phyloP scores from a whole-genome alignment of 2,888 invertebrate species.

The Melanostoma mellinum region DNA sequence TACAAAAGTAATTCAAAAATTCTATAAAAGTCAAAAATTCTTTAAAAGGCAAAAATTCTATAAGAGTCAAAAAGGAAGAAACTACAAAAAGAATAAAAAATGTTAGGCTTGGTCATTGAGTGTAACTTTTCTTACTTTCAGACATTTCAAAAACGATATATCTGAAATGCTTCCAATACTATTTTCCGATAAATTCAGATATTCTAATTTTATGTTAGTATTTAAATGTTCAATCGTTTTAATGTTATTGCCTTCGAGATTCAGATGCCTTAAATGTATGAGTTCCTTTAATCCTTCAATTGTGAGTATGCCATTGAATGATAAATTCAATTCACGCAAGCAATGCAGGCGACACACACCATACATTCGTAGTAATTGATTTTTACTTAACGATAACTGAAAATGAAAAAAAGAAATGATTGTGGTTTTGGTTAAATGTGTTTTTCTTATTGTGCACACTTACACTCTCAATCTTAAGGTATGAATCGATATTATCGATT shows the following conservation, averaged over 20 bases:
- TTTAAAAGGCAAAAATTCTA: background rate
- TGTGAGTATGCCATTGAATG: conserved; percentile 93
- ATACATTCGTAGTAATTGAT: conserved; percentile 93
- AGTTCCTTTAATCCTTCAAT: conserved; percentile 95
- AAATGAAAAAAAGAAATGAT: background rate
- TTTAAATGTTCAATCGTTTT: conserved; percentile 96
- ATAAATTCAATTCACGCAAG: conserved; percentile 90
- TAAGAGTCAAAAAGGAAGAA: conserved; percentile 4
- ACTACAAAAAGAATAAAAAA: conserved; percentile 12
- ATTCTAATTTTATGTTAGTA: conserved; percentile 90
- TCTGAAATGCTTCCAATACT: conserved; percentile 92
- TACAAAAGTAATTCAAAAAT: background rate
- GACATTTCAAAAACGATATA: conserved; percentile 90
- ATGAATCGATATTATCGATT: conserved; percentile 93
- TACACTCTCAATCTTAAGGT: conserved; percentile 90
- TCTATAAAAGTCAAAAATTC: background rate
- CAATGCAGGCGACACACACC: conserved; percentile 91
- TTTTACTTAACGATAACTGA: conserved; percentile 92
- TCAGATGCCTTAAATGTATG: conserved; percentile 89
- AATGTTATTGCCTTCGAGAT: conserved; percentile 94
- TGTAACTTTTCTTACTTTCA: conserved; percentile 86
- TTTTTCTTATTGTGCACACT: conserved; percentile 53
- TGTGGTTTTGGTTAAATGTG: background rate
- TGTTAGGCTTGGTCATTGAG: conserved; percentile 23
- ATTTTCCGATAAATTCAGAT: conserved; percentile 94